A percentile compares a stretch with the other conserved stretches of the same genome.
phyloP scores from a whole-genome alignment of 2,113 vertebrate species.

The Equus przewalskii region DNA sequence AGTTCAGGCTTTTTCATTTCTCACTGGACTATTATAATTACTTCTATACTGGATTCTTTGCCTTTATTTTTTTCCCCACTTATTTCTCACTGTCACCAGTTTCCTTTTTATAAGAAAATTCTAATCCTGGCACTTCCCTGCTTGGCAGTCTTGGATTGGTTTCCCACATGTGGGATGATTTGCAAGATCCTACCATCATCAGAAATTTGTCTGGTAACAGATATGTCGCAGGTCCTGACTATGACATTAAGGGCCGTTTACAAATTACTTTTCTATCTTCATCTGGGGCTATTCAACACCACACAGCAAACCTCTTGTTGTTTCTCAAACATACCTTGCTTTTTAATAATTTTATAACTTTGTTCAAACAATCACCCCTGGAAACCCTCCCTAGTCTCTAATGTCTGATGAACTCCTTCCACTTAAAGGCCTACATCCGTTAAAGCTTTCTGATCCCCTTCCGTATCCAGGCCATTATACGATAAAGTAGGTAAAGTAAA shows the following conservation, averaged over 20 bases:
- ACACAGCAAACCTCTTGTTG: not conserved
- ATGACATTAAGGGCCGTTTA: not conserved
- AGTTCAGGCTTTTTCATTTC: not conserved
- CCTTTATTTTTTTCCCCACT: not conserved
- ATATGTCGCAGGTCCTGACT: not conserved
- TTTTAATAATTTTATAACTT: not conserved
- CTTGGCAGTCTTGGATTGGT: not conserved
- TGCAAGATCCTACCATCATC: not conserved
- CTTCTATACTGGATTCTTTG: not conserved
- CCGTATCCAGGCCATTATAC: not conserved
- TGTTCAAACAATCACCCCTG: not conserved
- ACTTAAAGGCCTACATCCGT: not conserved
- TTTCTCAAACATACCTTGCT: not conserved
- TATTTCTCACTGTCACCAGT: not conserved
- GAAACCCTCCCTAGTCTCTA: not conserved
- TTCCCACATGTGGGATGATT: not conserved
- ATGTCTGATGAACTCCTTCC: not conserved
- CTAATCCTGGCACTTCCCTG: not conserved
- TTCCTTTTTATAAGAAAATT: slow-evolving; percentile 15
- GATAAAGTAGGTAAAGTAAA: not conserved
- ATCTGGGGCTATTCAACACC: not conserved
- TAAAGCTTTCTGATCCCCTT: not conserved
- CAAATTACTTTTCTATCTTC: not conserved
- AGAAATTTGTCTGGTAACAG: not conserved
- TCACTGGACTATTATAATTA: not conserved